Evolutionary conservation across 2,113 vertebrate genomes (phyloP).

Genomic region (Rhinolophus sinicus): DNA sequence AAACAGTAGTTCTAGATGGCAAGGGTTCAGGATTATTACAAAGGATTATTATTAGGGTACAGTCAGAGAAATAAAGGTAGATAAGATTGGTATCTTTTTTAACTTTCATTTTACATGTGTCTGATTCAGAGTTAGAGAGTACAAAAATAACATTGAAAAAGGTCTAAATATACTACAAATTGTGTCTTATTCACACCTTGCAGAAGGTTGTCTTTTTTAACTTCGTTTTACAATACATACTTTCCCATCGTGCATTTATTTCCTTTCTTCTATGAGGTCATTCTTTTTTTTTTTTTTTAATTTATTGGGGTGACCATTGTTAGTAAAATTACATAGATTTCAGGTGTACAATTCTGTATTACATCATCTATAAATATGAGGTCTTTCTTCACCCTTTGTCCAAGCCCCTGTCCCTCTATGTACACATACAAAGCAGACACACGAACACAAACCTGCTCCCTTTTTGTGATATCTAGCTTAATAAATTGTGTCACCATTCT

Average conservation of each 20-base stretch:
- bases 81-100: slow-evolving; percentile 7
- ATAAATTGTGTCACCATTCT: neutral
- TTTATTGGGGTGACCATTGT: too few relatives aligned
- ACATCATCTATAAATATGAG: too few relatives aligned
- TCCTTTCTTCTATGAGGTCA: neutral
- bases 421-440: neutral
- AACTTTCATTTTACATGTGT: slow-evolving; percentile 15
- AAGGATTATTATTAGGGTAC: neutral
- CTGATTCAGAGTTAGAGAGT: slow-evolving; percentile 39
- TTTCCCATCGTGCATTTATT: neutral
- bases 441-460: neutral
- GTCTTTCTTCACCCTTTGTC: neutral
- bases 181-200: neutral
- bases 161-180: neutral
- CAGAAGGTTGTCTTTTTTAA: neutral
- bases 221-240: neutral
- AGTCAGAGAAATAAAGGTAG: neutral
- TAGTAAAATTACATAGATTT: too few relatives aligned
- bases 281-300: too few relatives aligned
- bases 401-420: neutral
- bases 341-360: too few relatives aligned
- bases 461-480: neutral
- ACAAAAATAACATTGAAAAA: slow-evolving; percentile 32
- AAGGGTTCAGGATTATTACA: neutral
- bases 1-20: slow-evolving; percentile 6